Evolutionary conservation across 1,140 invertebrate species (phyloP).

Genomic region (Maconellicoccus hirsutus): DNA sequence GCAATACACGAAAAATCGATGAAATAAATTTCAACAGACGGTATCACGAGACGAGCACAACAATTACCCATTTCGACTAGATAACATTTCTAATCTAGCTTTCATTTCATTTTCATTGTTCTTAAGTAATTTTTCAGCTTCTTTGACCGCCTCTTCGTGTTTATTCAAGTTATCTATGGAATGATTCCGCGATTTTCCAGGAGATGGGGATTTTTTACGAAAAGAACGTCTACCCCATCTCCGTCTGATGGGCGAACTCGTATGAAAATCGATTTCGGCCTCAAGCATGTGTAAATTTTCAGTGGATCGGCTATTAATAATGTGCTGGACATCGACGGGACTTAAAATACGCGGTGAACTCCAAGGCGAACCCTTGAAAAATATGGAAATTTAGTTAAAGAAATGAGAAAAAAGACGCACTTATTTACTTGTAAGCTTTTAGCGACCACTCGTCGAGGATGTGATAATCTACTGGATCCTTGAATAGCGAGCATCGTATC

Average conservation of each 20-base stretch:
- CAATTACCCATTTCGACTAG: slow-evolving; percentile 31
- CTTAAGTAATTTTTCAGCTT: slow-evolving; percentile 29
- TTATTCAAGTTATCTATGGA: not conserved
- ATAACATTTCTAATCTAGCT: slow-evolving; percentile 33
- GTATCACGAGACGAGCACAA: too few relatives aligned
- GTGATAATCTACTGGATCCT: slow-evolving; percentile 26
- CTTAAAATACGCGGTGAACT: slow-evolving; percentile 42
- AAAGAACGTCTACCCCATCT: slow-evolving; percentile 34
- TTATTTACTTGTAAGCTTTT: slow-evolving; percentile 38
- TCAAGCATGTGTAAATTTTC: slow-evolving; percentile 37
- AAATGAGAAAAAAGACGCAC: not conserved
- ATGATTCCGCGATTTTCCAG: slow-evolving; percentile 12
- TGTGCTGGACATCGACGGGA: slow-evolving; percentile 40
- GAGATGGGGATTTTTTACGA: slow-evolving; percentile 28
- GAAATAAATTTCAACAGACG: too few relatives aligned
- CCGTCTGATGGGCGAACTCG: slow-evolving; percentile 34
- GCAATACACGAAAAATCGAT: not conserved
- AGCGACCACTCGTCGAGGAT: slow-evolving; percentile 33
- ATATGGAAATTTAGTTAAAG: not conserved
- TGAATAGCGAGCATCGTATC: slow-evolving; percentile 41
- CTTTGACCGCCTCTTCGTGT: not conserved
- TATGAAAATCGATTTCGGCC: slow-evolving; percentile 25
- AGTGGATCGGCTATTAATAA: slow-evolving; percentile 39
- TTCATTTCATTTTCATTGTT: slow-evolving; percentile 34
- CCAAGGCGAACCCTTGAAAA: slow-evolving; percentile 40